Conservation (phyloP, 2,888 invertebrate species). For the Beris morrisii region DNA sequence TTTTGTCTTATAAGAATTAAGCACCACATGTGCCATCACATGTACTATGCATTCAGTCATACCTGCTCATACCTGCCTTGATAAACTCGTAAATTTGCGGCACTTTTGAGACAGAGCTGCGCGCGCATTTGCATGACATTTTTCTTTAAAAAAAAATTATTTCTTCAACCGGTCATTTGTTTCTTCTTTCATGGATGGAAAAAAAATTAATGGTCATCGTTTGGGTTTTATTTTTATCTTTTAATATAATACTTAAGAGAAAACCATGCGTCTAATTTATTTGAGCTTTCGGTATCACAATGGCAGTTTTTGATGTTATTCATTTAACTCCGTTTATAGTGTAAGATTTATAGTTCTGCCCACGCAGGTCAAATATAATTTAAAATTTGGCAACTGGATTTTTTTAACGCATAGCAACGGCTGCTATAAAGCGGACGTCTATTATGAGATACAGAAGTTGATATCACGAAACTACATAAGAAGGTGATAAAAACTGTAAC, state of each 20-base stretch:
- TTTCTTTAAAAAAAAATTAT: conserved; percentile 17
- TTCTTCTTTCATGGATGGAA: conserved; percentile 2
- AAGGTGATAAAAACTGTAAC: too few relatives aligned
- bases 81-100: conserved; percentile 44
- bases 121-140: conserved; percentile 36
- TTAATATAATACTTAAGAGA: conserved; percentile 16
- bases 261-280: conserved; percentile 22
- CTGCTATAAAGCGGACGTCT: too few relatives aligned
- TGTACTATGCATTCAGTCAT: conserved; percentile 29
- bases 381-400: conserved; percentile 28
- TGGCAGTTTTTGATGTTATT: conserved; percentile 8
- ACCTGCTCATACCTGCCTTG: conserved; percentile 35
- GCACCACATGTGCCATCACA: conserved; percentile 41
- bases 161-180: conserved; percentile 11
- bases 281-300: conserved; percentile 18
- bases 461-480: too few relatives aligned
- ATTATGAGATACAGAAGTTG: too few relatives aligned
- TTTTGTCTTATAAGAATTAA: conserved; percentile 39
- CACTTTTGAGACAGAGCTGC: conserved; percentile 42
- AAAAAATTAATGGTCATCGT: conserved; percentile 26
- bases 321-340: conserved; percentile 10
- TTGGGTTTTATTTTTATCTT: conserved; percentile 8
- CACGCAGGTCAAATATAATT: conserved; percentile 28
- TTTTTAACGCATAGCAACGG: not conserved
- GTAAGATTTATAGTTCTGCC: conserved; percentile 23